Percentiles rank a stretch among this genome's conserved stretches.
Evolutionary conservation across 1,140 invertebrate species (phyloP).

Genomic region (Papilio xuthus): DNA sequence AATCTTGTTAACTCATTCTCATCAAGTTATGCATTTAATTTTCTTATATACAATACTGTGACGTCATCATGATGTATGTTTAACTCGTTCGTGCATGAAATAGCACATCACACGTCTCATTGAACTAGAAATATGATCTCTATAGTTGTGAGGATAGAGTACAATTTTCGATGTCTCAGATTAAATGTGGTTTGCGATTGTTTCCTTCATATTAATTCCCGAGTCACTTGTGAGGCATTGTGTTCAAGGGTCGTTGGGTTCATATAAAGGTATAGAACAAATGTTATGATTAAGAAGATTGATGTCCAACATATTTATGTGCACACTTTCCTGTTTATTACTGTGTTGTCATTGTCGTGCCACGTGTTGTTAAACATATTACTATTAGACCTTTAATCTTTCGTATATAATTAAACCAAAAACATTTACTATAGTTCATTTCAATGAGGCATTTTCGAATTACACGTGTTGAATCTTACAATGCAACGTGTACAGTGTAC

Average conservation of each 20-base stretch:
- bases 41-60: not conserved
- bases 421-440: no score
- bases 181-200: not conserved
- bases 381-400: not conserved
- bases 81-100: slow-evolving; percentile 3
- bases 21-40: not conserved
- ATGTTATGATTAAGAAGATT: slow-evolving; percentile 9
- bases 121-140: not conserved
- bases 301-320: not conserved
- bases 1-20: slow-evolving; percentile 2
- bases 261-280: slow-evolving; percentile 17
- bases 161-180: not conserved
- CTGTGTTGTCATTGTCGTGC: no score
- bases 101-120: not conserved
- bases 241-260: slow-evolving; percentile 18
- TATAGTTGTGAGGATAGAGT: not conserved
- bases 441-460: no score
- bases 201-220: slow-evolving; percentile 19
- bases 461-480: no score
- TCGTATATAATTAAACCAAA: not conserved
- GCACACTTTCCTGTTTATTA: no score
- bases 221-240: not conserved
- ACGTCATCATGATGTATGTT: slow-evolving; percentile 20
- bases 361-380: no score
- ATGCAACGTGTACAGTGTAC: no score